Base-by-base conservation (phyloP, 2,113 vertebrate species). In the Poeciliopsis prolifica region DNA sequence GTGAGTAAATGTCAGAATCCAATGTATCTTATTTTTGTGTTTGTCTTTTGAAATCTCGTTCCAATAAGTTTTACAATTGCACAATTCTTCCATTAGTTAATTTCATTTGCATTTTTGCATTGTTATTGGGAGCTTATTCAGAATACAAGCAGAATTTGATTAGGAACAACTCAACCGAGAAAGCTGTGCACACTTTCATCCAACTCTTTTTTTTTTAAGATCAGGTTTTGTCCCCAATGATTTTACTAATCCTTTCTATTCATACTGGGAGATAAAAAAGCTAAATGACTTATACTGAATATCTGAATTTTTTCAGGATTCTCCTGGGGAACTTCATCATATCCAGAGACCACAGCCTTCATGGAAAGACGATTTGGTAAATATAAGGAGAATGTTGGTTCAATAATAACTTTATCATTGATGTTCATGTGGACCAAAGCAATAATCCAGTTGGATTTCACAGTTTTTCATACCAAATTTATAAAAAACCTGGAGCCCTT, bases 361-460 rank as follows among this genome's bases (percentile, higher is more conserved):
- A 9, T 94, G 94, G 93, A 91, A 91, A 65, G 93, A 95, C 70
- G 94, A 95, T 85, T 75, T 92, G 93, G 95, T 95, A 90, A 95
- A 51, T 79, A 75, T 70, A 11, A 68, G 9, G 48, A 67, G 10
- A 69, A 74, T 77, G 24, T 70, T 14, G 6, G 15, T 70, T 14
- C 22, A 31, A 68, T 60, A 68, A 60, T n/a, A 72, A 74, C 35
- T 61, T 26, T 42, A 3, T 37, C 37, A 66, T 61, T 4, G 70
- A 10, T 28, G 26, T 14, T 70, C 30, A 15, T 42, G 40, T 15
- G 14, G 40, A 42, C 40, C 40, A 42, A 42, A 42, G 40, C 13
- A 42, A 42, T 12, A 42, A 42, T 42, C 40, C 40, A 42, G 40
- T 14, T 0, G 11, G 40, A 13, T 42, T 9, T 42, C 14, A 42